A percentile compares a stretch with the other conserved stretches of the same genome.
phyloP scores from a whole-genome alignment of 1,140 invertebrate genomes.

The Dolichoris vasculosae region DNA sequence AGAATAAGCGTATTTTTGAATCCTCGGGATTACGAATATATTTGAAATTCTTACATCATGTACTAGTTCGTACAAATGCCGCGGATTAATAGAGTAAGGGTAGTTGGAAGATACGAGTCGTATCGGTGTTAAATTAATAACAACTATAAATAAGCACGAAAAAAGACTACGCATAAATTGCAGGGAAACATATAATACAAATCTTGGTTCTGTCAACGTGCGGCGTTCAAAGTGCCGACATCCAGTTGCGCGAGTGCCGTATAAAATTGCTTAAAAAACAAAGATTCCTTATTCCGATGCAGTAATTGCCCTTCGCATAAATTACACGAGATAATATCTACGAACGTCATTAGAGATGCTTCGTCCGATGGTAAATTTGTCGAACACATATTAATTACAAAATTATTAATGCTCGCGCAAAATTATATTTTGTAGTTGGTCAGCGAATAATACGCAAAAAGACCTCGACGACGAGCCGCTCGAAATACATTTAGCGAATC shows the following conservation, averaged over 20 bases:
- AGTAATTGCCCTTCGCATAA: constrained; percentile 26
- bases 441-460: not conserved
- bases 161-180: not conserved
- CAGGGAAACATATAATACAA: not conserved
- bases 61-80: too few relatives aligned
- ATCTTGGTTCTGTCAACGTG: not conserved
- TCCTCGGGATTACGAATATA: too few relatives aligned
- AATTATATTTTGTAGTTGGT: not conserved
- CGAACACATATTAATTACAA: constrained; percentile 14
- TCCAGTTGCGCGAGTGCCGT: not conserved
- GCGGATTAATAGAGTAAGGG: not conserved
- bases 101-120: not conserved
- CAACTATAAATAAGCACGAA: not conserved
- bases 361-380: constrained; percentile 7
- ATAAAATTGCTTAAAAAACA: constrained; percentile 1
- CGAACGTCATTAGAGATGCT: not conserved
- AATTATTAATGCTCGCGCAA: not conserved
- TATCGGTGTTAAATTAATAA: not conserved
- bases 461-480: not conserved
- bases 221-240: not conserved
- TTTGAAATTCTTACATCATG: too few relatives aligned
- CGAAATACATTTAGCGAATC: constrained; percentile 6
- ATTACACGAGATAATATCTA: constrained; percentile 15
- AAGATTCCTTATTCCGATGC: not conserved
- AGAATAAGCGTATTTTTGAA: too few relatives aligned